Percentiles rank a stretch among this genome's conserved stretches.
Evolutionary conservation across 2,113 vertebrate species (phyloP).

Genomic region (Crotalus helleri): DNA sequence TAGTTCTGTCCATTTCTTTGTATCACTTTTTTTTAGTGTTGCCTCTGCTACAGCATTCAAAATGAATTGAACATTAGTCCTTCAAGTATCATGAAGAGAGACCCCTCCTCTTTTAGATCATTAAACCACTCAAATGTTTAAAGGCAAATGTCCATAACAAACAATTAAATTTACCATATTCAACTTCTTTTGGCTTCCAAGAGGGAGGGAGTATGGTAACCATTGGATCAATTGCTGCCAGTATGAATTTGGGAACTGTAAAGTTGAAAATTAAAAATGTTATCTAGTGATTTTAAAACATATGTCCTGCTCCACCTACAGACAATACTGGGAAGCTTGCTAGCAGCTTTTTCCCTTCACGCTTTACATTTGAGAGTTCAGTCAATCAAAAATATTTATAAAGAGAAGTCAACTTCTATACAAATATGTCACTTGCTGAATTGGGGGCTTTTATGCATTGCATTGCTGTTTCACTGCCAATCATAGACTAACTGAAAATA

Average conservation of each 20-base stretch:
- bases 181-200: slow-evolving; percentile 57
- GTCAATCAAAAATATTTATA: neutral
- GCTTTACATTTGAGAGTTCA: neutral
- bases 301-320: neutral
- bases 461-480: neutral
- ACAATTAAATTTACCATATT: slow-evolving; percentile 48
- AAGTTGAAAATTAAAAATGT: slow-evolving; percentile 46
- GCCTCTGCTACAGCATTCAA: neutral
- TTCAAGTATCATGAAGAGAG: neutral
- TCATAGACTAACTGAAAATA: neutral
- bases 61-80: neutral
- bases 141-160: slow-evolving; percentile 12
- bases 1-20: neutral
- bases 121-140: neutral
- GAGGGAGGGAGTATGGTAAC: slow-evolving; percentile 56
- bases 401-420: neutral
- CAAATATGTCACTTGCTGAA: neutral
- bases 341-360: neutral
- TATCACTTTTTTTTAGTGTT: neutral
- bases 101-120: neutral
- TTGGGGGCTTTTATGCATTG: neutral
- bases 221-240: slow-evolving; percentile 66
- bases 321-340: neutral
- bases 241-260: slow-evolving; percentile 76
- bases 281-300: slow-evolving; percentile 6